Conservation (phyloP, 64 coral and sea anemone species). For the Porites australiensis region DNA sequence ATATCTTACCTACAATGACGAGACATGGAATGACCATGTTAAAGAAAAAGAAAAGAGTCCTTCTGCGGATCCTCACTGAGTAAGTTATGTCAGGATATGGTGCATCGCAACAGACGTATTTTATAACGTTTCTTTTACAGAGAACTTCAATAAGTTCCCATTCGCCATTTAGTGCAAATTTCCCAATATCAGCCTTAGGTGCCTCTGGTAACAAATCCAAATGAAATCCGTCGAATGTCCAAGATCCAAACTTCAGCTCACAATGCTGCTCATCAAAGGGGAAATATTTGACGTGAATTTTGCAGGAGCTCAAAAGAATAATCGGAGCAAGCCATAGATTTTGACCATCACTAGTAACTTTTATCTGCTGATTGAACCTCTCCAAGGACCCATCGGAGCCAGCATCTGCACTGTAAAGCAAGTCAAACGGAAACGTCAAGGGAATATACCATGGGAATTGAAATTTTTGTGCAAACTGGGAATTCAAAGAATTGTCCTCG, state of each 20-base stretch:
- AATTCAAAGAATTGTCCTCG: neutral
- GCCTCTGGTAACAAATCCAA: constrained; percentile 67
- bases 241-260: constrained; percentile 76
- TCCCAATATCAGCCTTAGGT: constrained; percentile 1
- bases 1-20: constrained; percentile 69
- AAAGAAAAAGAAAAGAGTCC: constrained; percentile 80
- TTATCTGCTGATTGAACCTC: constrained; percentile 84
- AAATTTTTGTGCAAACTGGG: neutral
- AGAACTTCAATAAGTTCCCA: constrained; percentile 72
- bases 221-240: constrained; percentile 78
- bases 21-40: constrained; percentile 82
- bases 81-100: constrained; percentile 81
- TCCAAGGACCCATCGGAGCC: constrained; percentile 85
- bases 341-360: constrained; percentile 66
- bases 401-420: constrained; percentile 67
- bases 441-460: neutral
- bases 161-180: constrained; percentile 74
- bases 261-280: constrained; percentile 95
- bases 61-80: constrained; percentile 52
- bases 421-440: neutral
- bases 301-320: constrained; percentile 91
- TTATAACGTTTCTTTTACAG: constrained; percentile 39
- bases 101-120: constrained; percentile 68
- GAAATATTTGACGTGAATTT: constrained; percentile 92
- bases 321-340: constrained; percentile 96